phyloP scores from a whole-genome alignment of 2,113 vertebrate species.

The Antennarius striatus region DNA sequence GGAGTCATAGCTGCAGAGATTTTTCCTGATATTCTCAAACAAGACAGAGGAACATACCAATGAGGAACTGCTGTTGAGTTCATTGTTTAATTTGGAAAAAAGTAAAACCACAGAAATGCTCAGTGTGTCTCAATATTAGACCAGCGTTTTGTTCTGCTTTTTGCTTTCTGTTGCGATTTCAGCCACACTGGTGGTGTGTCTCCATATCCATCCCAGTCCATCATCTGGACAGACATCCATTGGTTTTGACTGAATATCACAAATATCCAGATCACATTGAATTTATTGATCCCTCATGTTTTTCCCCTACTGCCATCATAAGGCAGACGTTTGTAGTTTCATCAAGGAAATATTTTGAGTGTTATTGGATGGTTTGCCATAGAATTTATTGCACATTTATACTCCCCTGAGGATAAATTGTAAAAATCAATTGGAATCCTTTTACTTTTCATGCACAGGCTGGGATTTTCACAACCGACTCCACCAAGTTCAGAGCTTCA shows the following conservation, averaged over 20 bases:
- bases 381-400: background rate
- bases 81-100: conserved; percentile 12
- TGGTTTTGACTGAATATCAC: no score
- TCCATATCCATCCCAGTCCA: background rate
- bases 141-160: background rate
- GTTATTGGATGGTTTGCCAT: background rate
- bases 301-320: no score
- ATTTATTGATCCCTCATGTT: no score
- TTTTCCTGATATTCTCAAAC: no score
- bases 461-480: no score
- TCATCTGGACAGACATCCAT: no score
- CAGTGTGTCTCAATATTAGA: no score
- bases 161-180: background rate
- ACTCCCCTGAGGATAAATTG: background rate
- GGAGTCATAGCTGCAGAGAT: no score
- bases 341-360: background rate
- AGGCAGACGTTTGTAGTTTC: background rate
- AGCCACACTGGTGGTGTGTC: background rate
- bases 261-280: no score
- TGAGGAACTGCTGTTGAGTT: conserved; percentile 2
- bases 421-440: background rate
- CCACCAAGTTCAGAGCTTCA: conserved; percentile 18
- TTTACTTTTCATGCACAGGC: background rate
- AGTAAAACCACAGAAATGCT: conserved; percentile 16
- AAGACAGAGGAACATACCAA: no score